These are phyloP conservation scores for Tenthredo livida DNA, from an alignment of 2,888 invertebrate genomes.

Conservation along the genomic window DNA sequence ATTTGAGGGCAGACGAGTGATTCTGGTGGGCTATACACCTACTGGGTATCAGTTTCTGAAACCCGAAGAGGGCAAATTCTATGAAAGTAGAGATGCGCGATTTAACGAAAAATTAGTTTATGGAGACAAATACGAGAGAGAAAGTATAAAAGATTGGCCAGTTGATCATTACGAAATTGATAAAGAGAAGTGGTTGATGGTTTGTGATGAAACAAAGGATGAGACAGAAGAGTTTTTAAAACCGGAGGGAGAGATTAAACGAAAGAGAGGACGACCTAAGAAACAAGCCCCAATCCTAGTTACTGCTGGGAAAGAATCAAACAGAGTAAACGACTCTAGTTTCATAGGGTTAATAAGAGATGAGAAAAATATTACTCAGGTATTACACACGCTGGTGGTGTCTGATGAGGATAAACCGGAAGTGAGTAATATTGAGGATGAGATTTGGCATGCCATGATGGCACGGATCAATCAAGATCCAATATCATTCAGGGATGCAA, in stretches of 20 bases:
- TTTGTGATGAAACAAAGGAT: constrained; percentile 46
- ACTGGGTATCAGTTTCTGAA: background rate
- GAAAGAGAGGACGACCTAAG: constrained; percentile 30
- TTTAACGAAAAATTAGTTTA: background rate
- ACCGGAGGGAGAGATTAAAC: constrained; percentile 51
- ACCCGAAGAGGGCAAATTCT: background rate
- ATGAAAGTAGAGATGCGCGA: background rate
- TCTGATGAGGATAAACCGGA: background rate
- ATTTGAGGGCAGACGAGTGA: background rate
- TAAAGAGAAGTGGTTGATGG: background rate
- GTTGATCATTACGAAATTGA: background rate
- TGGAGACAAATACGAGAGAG: background rate
- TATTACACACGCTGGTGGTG: background rate
- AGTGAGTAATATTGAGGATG: background rate
- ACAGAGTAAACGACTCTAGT: background rate
- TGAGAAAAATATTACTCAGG: background rate
- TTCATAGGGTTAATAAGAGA: background rate
- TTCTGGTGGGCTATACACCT: background rate
- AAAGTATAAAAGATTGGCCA: background rate
- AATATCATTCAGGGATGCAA: constrained; percentile 54
- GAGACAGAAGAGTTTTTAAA: constrained; percentile 35
- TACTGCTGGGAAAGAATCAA: background rate
- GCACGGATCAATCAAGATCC: constrained; percentile 50
- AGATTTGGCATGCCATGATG: constrained; percentile 23
- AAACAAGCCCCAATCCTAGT: background rate